These are phyloP conservation scores for Lagorchestes hirsutus DNA, from an alignment of 2,797 vertebrate species.

Conservation along the genomic window DNA sequence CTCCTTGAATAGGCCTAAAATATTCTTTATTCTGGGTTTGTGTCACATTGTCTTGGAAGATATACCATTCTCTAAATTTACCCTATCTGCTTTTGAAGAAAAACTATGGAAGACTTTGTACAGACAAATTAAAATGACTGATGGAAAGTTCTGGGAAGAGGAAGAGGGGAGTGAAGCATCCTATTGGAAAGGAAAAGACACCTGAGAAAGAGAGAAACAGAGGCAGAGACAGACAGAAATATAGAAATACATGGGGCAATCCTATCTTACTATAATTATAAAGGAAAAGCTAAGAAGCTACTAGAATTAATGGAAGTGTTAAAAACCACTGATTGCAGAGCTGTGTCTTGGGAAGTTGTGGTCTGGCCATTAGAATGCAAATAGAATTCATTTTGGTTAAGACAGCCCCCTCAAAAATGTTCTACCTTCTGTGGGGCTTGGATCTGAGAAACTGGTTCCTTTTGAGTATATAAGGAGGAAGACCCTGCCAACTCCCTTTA, in stretches of 20 bases:
- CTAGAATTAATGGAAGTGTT: background rate
- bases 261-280: background rate
- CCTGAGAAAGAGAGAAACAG: no score
- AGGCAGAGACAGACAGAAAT: no score
- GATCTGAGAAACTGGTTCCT: background rate
- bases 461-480: background rate
- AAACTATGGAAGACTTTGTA: no score
- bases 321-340: background rate
- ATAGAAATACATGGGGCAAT: no score
- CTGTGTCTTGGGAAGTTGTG: background rate
- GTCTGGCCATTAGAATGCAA: background rate
- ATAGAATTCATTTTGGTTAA: background rate
- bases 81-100: no score
- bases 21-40: background rate
- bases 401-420: background rate
- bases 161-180: no score
- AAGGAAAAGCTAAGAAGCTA: background rate
- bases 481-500: background rate
- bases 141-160: no score
- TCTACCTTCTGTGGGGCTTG: no score
- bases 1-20: background rate
- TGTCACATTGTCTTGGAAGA: no score
- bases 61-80: no score
- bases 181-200: no score
- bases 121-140: no score